Conservation (phyloP, 2,113 vertebrate genomes). For the Antechinus flavipes region DNA sequence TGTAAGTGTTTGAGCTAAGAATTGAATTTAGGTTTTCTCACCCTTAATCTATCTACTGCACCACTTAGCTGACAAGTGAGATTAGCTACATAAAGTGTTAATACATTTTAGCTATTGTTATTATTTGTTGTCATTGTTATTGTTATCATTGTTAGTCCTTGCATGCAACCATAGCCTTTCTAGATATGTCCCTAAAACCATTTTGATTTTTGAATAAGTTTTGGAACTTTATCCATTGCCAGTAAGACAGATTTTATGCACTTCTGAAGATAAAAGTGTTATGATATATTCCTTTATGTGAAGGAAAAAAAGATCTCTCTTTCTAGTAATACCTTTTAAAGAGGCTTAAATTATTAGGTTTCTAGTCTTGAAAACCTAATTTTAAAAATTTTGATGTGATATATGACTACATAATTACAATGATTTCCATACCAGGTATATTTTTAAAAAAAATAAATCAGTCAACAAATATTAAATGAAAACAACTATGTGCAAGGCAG, state of each 20-base stretch:
- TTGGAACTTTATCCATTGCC: not conserved
- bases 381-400: not conserved
- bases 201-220: not conserved
- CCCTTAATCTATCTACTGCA: not conserved
- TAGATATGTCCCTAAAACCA: not conserved
- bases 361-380: not conserved
- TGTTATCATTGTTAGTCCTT: not conserved
- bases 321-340: not conserved
- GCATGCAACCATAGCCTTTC: not conserved
- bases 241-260: not conserved
- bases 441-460: not conserved
- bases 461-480: not conserved
- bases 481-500: not conserved
- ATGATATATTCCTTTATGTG: not conserved
- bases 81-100: not conserved
- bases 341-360: not conserved
- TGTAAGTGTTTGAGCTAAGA: not conserved
- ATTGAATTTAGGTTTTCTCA: not conserved
- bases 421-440: not conserved
- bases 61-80: not conserved
- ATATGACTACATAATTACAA: not conserved
- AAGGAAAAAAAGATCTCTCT: not conserved
- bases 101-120: not conserved
- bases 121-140: not conserved
- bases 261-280: not conserved